Base-by-base conservation (phyloP, 2,888 invertebrate species). In the Yponomeuta cagnagella region DNA sequence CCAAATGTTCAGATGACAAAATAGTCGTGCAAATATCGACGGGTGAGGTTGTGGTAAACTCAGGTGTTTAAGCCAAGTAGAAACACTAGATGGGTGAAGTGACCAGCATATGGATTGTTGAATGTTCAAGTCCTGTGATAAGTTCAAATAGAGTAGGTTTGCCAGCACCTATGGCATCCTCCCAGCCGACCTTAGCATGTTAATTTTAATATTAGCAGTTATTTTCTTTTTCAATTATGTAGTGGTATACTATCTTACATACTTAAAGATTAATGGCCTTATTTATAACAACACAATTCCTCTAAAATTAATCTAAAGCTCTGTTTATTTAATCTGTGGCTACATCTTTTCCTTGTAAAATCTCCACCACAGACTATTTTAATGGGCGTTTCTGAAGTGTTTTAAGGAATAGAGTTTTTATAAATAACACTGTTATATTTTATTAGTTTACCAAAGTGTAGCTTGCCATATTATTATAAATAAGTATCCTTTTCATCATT, bases 391-490 rank as follows among this genome's bases (percentile, higher is more conserved):
- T 23, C 23, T 23, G 23, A 23, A 23, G 23, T 23, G 23, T 23
- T 23, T 23, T 23, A 23, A 23, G 23, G 23, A 0, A 23, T 23
- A 0, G 23, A 23, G 23, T 23, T 23, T 23, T 23, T 23, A 23
- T 23, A 23, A 23, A 23, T 23, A 23, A 23, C 23, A 23, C 23
- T 23, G 23, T 23, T 23, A 52, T 15, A 15, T 66, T 37, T 15
- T 63, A n/a, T 69, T 31, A 69, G 63, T 82, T 88, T 85, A 89
- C 91, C 91, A 91, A 92, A 92, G 90, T 85, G 78, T 86, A 87
- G 84, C 89, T 91, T 92, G 92, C 92, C 92, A 92, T 92, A 90
- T 71, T 71, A 73, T 52, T 52, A 23, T 23, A 23, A 23, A 23
- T 23, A 23, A 52, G 5, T 37, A 37, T 37, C 37, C 37, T 37